Evolutionary conservation across 2,888 invertebrate genomes (phyloP), one percentile per base, ranked within the genome.

Genomic region (Alcis repandata): DNA sequence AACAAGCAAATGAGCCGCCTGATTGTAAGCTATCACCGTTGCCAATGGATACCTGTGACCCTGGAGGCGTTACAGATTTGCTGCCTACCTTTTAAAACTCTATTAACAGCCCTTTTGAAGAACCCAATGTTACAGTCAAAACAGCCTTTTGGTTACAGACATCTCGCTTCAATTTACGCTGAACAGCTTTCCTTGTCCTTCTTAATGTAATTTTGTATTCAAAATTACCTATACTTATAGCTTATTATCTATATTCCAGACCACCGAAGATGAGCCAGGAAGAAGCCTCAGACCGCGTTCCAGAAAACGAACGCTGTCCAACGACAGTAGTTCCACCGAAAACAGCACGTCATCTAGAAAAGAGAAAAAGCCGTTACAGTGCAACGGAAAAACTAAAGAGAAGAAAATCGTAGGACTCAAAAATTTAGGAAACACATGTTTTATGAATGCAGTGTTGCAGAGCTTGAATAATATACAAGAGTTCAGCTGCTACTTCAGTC

Each of bases 361-460:
- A 78, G 87, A 90, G 71, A 90, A 89, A 27, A 66, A 66, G 52
- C 22, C 48, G 6, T 86, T 87, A 6, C 80, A 86, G 4, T 85
- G 83, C 65, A 93, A 92, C 43, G 92, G 94, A 40, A 94, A 94
- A 79, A 90, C 83, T 75, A 93, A 94, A 77, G 95, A 95, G 68
- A 95, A 95, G 79, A 95, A 91, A 79, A 95, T 96, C 64, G 95
- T 96, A 75, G 97, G 97, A 40, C 92, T 97, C 80, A 94, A 96
- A 80, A 97, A 97, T 92, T 93, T 97, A 83, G 97, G 97, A 73
- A 97, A 97, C 84, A 97, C 97, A 56, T 97, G 97, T 87, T 97
- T 97, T 83, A 97, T 97, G 97, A 97, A 97, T 89, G 96, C 97
- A 19, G 97, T 97, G 65, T 90, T 97, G 66, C 97, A 97, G 85